Evolutionary conservation across 2,113 vertebrate species (phyloP).

Genomic region (Struthidea cinerea): DNA sequence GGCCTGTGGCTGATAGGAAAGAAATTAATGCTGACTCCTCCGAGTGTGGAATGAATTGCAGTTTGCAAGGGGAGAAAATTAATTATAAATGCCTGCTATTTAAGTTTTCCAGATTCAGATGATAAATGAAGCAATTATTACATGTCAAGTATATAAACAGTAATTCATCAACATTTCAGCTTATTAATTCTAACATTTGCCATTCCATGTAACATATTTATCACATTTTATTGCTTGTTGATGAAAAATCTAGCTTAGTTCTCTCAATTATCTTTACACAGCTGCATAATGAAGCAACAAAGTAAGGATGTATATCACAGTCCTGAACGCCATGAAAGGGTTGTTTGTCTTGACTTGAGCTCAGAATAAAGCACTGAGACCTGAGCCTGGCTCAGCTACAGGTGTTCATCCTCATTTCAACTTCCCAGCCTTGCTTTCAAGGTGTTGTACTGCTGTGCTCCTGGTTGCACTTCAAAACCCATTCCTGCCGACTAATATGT

Average conservation of each 20-base stretch:
- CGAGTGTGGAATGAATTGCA: conserved; percentile 64
- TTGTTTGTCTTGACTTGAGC: neutral
- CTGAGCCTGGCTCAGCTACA: neutral
- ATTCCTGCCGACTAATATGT: neutral
- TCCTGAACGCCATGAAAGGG: neutral
- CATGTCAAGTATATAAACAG: conserved; percentile 70
- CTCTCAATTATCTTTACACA: conserved; percentile 59
- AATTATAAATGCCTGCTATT: conserved; percentile 69
- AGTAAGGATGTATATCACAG: conserved; percentile 38
- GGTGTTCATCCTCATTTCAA: neutral
- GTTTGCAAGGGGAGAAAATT: conserved; percentile 62
- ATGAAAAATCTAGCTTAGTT: conserved; percentile 45
- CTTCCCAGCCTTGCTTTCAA: neutral
- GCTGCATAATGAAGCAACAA: conserved; percentile 52
- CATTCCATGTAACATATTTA: conserved; percentile 48
- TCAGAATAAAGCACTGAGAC: neutral
- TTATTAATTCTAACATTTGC: conserved; percentile 70
- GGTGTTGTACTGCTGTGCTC: neutral
- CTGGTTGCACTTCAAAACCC: neutral
- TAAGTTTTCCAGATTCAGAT: conserved; percentile 68
- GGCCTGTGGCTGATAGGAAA: conserved; percentile 68
- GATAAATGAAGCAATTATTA: conserved; percentile 76
- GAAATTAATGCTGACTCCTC: conserved; percentile 63
- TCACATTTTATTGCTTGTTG: conserved; percentile 67
- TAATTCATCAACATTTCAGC: conserved; percentile 62